Conservation (phyloP, 2,113 vertebrate species). For the Willisornis vidua region DNA sequence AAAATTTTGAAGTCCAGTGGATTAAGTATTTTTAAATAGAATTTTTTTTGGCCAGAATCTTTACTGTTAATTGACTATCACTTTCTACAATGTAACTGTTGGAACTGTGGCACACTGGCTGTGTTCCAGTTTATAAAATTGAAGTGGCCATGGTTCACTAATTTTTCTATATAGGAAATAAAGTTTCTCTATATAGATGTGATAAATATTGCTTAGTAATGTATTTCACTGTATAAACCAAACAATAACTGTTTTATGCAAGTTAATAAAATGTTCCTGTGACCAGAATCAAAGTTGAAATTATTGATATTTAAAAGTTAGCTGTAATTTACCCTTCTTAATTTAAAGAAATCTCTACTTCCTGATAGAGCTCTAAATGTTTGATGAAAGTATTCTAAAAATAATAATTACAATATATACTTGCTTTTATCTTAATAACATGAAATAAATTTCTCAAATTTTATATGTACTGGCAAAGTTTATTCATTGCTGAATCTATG, state of each 20-base stretch:
- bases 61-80: not conserved
- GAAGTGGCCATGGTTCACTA: conserved; percentile 10
- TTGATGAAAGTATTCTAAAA: not conserved
- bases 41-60: not conserved
- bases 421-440: not conserved
- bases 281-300: not conserved
- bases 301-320: not conserved
- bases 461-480: not conserved
- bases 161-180: conserved; percentile 19
- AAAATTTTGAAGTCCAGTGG: not conserved
- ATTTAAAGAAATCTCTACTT: not conserved
- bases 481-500: not conserved
- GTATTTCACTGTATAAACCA: conserved; percentile 5
- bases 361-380: not conserved
- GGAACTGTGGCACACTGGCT: not conserved
- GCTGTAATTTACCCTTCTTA: not conserved
- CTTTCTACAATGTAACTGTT: not conserved
- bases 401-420: not conserved
- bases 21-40: not conserved
- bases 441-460: not conserved
- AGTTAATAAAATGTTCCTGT: not conserved
- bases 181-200: not conserved
- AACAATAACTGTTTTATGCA: not conserved
- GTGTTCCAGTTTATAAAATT: not conserved
- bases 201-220: conserved; percentile 33